Base-by-base conservation (phyloP, 2,797 vertebrate species). In the Tragopan temminckii region DNA sequence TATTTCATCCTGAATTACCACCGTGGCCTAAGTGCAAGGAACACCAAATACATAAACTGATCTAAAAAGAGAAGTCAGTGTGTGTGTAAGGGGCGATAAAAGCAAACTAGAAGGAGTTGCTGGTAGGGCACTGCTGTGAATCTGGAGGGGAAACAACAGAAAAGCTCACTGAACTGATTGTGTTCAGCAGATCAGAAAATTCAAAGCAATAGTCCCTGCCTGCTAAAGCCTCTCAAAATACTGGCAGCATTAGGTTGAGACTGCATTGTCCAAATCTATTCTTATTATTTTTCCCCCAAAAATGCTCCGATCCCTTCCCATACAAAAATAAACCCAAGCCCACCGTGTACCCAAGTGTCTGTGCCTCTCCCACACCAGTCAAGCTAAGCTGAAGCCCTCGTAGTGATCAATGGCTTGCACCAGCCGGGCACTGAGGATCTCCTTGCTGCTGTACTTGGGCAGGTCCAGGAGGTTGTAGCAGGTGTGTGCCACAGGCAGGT, bases 381-480 rank as follows among this genome's bases (percentile, higher is more conserved):
- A 99, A 89, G 99, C 99, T 96, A 99, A 97, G 96, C 99, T 99
- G 95, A 99, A 99, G 80, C 99, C 99, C 97, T 99, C 99, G 2
- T 99, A 99, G 98, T 99, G 99, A 95, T 99, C 99, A 18, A 99
- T 98, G 25, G 99, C 99, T 97, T 98, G 98, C 8, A 98, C 98
- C 67, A 99, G 99, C 25, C 98, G 98, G 7, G 96, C 97, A 1
- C 94, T 97, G 97, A 99, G 98, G 84, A 97, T 97, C 94, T 99
- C 99, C 98, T 99, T 99, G 98, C 98, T 99, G 98, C 98, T 98
- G 98, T 99, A 99, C 97, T 98, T 98, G 94, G 99, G 99, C 97
- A 99, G 98, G 98, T 99, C 99, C 42, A 99, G 98, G 72, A 99
- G 98, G 94, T 99, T 99, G 98, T 99, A 99, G 98, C 99, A 99